Conservation (phyloP, 2,888 invertebrate genomes). For the Caenorhabditis virilis region DNA sequence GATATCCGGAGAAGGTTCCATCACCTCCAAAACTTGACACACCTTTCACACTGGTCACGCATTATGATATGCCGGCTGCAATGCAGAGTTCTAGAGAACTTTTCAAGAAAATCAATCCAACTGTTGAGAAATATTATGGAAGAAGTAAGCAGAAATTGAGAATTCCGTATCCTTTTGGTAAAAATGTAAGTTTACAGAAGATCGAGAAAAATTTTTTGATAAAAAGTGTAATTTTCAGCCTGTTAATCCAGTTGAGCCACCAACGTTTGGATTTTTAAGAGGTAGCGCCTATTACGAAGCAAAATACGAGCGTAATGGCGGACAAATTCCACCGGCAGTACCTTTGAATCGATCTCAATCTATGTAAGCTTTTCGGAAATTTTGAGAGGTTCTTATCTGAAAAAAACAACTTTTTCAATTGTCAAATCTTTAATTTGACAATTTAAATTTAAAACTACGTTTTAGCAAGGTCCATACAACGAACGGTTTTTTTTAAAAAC, state of each 20-base stretch:
- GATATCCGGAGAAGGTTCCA: not conserved
- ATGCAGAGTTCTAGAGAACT: not conserved
- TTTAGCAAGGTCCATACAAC: too few species aligned
- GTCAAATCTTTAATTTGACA: too few species aligned
- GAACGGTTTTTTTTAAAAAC: too few species aligned
- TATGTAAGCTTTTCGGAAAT: too few species aligned
- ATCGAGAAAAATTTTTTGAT: not conserved
- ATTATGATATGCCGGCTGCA: conserved; percentile 11
- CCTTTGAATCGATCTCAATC: conserved; percentile 7
- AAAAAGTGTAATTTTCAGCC: not conserved
- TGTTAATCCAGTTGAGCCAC: conserved; percentile 6
- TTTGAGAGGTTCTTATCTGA: too few species aligned
- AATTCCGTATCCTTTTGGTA: conserved; percentile 5
- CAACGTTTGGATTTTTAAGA: conserved; percentile 20
- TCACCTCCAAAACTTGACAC: conserved; percentile 5
- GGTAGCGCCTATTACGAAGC: conserved; percentile 12
- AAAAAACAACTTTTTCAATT: too few species aligned
- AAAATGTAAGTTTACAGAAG: not conserved
- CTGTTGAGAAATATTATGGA: not conserved
- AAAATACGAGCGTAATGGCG: not conserved
- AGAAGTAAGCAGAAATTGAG: conserved; percentile 2
- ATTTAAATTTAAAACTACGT: too few species aligned
- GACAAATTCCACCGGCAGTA: not conserved
- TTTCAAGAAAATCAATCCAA: conserved; percentile 6
- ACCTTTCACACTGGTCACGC: conserved; percentile 8